These are phyloP conservation scores for Tetanocera ferruginea DNA, from an alignment of 2,888 invertebrate genomes.

Conservation along the genomic window DNA sequence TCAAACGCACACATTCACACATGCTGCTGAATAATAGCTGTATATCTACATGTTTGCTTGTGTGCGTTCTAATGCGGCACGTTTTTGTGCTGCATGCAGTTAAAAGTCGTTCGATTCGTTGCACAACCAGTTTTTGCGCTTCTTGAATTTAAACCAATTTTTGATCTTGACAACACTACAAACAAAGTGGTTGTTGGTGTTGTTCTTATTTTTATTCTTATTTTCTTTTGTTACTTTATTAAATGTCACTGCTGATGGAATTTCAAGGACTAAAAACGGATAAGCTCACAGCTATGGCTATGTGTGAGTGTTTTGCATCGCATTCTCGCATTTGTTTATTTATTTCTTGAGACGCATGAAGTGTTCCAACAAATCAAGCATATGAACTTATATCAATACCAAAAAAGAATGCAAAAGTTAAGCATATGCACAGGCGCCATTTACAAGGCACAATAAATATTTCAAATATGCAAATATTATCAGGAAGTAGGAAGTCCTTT, in stretches of 20 bases:
- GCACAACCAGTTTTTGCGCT: conserved; percentile 29
- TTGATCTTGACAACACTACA: conserved; percentile 17
- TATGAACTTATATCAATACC: conserved; percentile 25
- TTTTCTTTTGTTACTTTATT: not conserved
- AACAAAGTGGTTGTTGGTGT: not conserved
- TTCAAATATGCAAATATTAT: conserved; percentile 34
- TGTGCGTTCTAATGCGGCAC: not conserved
- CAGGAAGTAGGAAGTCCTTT: too few relatives aligned
- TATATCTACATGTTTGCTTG: not conserved
- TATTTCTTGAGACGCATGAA: conserved; percentile 11
- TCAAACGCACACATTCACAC: conserved; percentile 12
- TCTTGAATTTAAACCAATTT: conserved; percentile 36
- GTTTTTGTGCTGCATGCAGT: conserved; percentile 25
- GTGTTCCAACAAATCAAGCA: conserved; percentile 1
- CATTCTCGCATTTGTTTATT: conserved; percentile 8
- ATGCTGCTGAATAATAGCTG: not conserved
- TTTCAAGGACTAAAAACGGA: conserved; percentile 24
- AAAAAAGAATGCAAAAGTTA: not conserved
- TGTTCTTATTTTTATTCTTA: not conserved
- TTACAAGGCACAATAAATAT: conserved; percentile 6
- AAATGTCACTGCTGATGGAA: conserved; percentile 20
- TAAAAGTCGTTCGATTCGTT: conserved; percentile 33
- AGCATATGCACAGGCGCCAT: conserved; percentile 29
- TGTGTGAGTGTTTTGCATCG: not conserved
- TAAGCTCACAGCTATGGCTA: not conserved